A percentile compares a stretch with the other conserved stretches of the same genome.
phyloP scores from a whole-genome alignment of 2,888 invertebrate species.

The Coelopa pilipes region DNA sequence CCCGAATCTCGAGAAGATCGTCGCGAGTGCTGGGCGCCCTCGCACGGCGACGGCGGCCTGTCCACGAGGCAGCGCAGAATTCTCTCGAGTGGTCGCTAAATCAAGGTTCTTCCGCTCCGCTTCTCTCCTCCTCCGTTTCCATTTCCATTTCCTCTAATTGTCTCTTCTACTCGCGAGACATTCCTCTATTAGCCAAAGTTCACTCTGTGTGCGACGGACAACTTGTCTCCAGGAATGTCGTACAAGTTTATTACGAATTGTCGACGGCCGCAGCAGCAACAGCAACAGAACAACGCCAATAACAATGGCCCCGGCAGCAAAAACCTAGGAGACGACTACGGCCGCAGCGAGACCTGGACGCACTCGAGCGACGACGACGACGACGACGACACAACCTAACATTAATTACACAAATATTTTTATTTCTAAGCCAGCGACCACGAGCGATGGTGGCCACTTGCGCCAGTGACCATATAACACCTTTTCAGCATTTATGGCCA shows the following conservation, averaged over 20 bases:
- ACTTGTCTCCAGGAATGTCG: slow-evolving; percentile 35
- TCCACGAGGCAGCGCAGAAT: neutral
- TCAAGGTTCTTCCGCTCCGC: neutral
- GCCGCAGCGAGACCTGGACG: too few relatives aligned
- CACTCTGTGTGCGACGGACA: slow-evolving; percentile 13
- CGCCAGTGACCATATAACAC: slow-evolving; percentile 44
- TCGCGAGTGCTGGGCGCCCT: neutral
- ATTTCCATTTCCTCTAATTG: neutral
- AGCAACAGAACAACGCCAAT: neutral
- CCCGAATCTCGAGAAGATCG: too few relatives aligned
- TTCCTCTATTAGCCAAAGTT: slow-evolving; percentile 21
- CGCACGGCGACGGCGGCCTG: too few relatives aligned
- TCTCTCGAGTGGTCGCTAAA: neutral
- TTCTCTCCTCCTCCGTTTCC: neutral
- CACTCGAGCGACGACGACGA: slow-evolving; percentile 21
- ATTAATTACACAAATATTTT: slow-evolving; percentile 42
- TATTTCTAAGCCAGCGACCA: slow-evolving; percentile 30
- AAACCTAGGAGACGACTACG: neutral
- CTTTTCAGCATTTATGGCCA: slow-evolving; percentile 31
- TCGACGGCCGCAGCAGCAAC: neutral
- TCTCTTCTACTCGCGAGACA: neutral
- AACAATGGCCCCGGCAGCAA: neutral
- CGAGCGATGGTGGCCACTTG: slow-evolving; percentile 31
- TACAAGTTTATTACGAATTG: slow-evolving; percentile 39
- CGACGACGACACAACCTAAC: slow-evolving; percentile 34